Percentiles rank a stretch among this genome's conserved stretches.
Evolutionary conservation across 1,140 invertebrate genomes (phyloP).

Genomic region (Caenorhabditis briggsae): DNA sequence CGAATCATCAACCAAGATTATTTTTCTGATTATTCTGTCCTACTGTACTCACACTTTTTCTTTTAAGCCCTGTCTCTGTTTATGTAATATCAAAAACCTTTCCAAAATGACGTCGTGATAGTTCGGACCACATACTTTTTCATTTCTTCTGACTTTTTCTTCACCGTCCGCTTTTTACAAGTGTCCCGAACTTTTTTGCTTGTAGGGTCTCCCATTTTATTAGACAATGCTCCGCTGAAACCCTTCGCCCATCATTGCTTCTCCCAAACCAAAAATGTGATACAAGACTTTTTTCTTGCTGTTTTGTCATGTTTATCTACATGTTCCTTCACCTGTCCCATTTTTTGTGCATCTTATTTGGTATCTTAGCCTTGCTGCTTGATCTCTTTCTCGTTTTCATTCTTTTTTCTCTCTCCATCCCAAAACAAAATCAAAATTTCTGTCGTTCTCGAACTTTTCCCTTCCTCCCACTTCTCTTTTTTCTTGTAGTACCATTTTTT

Average conservation of each 20-base stretch:
- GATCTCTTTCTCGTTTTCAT: not conserved
- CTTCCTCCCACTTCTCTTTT: not conserved
- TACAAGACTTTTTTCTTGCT: not conserved
- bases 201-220: no score
- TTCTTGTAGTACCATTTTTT: not conserved
- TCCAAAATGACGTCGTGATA: not conserved
- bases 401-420: not conserved
- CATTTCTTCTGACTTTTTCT: not conserved
- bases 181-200: not conserved
- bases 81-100: not conserved
- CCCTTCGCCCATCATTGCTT: no score
- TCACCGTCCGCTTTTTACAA: no score
- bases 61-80: no score
- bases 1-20: not conserved
- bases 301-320: not conserved
- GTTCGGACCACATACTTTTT: not conserved
- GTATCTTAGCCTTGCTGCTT: not conserved
- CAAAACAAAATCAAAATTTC: not conserved
- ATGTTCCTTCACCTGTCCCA: not conserved
- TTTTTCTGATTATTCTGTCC: not conserved
- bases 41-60: no score
- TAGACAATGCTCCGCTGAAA: no score
- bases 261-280: not conserved
- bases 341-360: not conserved
- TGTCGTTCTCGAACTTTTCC: constrained; percentile 19